Percentiles rank a stretch among this genome's conserved stretches.
These are phyloP conservation scores for Silurus meridionalis DNA, from an alignment of 2,113 vertebrate species.

Conservation along the genomic window DNA sequence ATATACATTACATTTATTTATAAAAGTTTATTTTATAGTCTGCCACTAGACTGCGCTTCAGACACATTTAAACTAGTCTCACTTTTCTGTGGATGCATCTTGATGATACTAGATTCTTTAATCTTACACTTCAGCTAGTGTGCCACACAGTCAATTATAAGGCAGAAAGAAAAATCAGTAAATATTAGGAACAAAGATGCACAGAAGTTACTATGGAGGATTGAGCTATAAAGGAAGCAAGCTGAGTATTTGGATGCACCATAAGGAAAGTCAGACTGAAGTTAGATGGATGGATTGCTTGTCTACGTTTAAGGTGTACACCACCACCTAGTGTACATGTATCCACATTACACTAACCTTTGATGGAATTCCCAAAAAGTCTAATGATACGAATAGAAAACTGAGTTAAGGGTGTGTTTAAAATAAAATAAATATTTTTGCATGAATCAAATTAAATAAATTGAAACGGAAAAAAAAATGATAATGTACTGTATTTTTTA, in stretches of 20 bases:
- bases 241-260: background rate
- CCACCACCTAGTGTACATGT: constrained; percentile 4
- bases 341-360: background rate
- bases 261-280: background rate
- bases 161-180: background rate
- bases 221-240: background rate
- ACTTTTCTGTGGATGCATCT: background rate
- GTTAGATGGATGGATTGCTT: background rate
- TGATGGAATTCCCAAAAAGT: background rate
- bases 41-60: background rate
- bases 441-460: background rate
- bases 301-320: background rate
- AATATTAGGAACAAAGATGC: background rate
- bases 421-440: background rate
- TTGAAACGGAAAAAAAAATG: background rate
- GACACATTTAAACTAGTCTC: background rate
- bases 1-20: background rate
- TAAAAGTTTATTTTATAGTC: background rate
- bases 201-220: background rate
- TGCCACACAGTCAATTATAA: background rate
- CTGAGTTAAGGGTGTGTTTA: background rate
- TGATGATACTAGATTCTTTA: background rate
- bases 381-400: background rate
- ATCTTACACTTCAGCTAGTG: background rate
- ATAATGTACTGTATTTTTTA: background rate